These are phyloP conservation scores for Apantesis nais DNA, from an alignment of 2,888 invertebrate species.

Conservation along the genomic window DNA sequence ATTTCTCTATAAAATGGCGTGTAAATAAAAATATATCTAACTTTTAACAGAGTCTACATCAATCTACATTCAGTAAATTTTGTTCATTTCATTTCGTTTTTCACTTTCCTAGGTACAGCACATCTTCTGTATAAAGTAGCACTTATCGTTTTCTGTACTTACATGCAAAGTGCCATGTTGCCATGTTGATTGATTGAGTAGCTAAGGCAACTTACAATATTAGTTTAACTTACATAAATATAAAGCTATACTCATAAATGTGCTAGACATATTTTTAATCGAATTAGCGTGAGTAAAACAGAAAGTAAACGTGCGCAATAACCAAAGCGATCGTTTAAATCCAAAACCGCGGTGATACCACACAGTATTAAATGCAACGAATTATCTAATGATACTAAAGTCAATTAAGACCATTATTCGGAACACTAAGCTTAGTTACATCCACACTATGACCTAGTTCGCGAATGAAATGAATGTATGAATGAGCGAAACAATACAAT, in stretches of 20 bases:
- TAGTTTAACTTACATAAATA: no score
- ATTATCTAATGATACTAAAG: slow-evolving; percentile 51
- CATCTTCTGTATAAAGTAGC: no score
- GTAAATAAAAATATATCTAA: neutral
- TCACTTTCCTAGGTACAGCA: no score
- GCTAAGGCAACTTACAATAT: no score
- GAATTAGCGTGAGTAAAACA: neutral
- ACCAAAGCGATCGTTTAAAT: neutral
- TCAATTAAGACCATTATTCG: slow-evolving; percentile 59
- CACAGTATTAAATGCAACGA: slow-evolving; percentile 40
- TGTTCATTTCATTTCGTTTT: no score
- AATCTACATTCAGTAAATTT: no score
- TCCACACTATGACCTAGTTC: slow-evolving; percentile 43
- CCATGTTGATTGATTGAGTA: no score
- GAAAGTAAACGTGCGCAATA: neutral
- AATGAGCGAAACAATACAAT: slow-evolving; percentile 62
- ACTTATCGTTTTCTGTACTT: no score
- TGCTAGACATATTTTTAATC: neutral
- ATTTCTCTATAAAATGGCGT: neutral
- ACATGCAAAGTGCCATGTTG: no score
- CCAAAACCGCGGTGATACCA: neutral
- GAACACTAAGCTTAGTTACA: slow-evolving; percentile 34
- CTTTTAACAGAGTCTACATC: neutral
- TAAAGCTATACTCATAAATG: neutral
- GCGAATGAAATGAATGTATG: slow-evolving; percentile 55